Percentiles rank a stretch among this genome's conserved stretches.
phyloP scores from a whole-genome alignment of 2,113 vertebrate genomes.

The Dipodomys stephensi region DNA sequence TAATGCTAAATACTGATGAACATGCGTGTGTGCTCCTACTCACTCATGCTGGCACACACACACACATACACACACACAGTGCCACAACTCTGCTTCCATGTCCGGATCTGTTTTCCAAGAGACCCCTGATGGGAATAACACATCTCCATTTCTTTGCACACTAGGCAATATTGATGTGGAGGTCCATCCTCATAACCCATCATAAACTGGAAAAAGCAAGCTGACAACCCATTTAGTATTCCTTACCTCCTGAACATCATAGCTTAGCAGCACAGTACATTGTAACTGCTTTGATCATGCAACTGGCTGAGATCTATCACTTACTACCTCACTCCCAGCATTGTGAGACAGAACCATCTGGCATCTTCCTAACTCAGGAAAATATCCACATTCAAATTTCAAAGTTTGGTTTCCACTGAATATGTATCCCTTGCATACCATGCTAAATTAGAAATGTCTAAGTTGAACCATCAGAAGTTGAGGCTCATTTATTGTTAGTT shows the following conservation, averaged over 20 bases:
- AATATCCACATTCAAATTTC: neutral
- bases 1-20: neutral
- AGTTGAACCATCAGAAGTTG: neutral
- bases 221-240: too few relatives aligned
- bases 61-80: neutral
- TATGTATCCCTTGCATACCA: neutral
- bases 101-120: neutral
- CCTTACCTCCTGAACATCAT: neutral
- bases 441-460: neutral
- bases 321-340: neutral
- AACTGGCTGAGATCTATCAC: neutral
- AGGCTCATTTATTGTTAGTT: neutral
- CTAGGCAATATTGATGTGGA: neutral
- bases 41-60: neutral
- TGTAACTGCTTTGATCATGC: neutral
- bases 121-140: neutral
- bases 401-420: neutral
- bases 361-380: neutral
- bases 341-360: neutral
- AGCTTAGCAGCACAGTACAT: neutral
- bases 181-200: neutral
- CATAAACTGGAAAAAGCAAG: neutral
- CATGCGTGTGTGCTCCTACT: neutral
- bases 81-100: neutral
- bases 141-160: neutral